Evolutionary conservation across 1,140 invertebrate species (phyloP).

Genomic region (Zaprionus ornatus): DNA sequence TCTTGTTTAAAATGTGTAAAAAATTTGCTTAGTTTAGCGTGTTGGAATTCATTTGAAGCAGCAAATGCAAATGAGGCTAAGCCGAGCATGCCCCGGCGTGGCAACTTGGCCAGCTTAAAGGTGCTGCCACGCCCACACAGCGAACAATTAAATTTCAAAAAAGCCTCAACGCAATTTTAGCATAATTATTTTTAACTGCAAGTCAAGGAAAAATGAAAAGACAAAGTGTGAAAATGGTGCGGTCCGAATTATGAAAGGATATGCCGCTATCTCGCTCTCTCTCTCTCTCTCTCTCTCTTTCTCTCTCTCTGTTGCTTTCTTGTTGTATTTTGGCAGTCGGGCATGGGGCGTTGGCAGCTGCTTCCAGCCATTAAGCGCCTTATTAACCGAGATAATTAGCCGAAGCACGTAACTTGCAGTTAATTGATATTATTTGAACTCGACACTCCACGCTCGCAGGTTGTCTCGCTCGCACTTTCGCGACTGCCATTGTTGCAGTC

Average conservation of each 20-base stretch:
- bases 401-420: conserved; percentile 80
- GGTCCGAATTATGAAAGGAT: conserved; percentile 40
- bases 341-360: conserved; percentile 77
- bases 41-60: conserved; percentile 32
- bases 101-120: conserved; percentile 27
- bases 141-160: conserved; percentile 69
- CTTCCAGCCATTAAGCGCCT: conserved; percentile 81
- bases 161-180: conserved; percentile 68
- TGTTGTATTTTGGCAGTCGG: conserved; percentile 50
- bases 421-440: conserved; percentile 82
- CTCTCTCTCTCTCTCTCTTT: background rate
- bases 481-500: conserved; percentile 53
- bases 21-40: conserved; percentile 48
- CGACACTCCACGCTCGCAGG: conserved; percentile 35
- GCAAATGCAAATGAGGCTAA: conserved; percentile 42
- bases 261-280: conserved; percentile 1
- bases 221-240: conserved; percentile 28
- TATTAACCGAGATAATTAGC: conserved; percentile 82
- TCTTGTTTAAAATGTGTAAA: conserved; percentile 57
- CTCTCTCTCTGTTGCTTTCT: background rate
- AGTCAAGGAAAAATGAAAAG: conserved; percentile 11
- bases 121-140: conserved; percentile 29
- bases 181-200: conserved; percentile 72
- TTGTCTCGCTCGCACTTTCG: conserved; percentile 19
- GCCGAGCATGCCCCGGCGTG: conserved; percentile 8